Percentiles rank a stretch among this genome's conserved stretches.
Conservation (phyloP, 2,113 vertebrate genomes). For the Archocentrus centrarchus region DNA sequence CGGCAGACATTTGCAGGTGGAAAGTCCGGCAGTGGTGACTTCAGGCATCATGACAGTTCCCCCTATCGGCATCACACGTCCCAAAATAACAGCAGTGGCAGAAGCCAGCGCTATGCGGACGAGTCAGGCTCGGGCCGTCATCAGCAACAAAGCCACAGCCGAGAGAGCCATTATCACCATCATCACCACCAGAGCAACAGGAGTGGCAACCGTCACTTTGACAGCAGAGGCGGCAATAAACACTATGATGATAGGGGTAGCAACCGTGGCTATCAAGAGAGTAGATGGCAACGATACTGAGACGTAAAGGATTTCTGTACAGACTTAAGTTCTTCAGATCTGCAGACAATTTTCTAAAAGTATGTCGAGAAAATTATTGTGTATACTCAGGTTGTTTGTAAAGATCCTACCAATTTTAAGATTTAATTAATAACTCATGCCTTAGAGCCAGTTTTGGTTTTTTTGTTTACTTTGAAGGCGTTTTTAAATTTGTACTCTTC, state of each 20-base stretch:
- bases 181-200: slow-evolving; percentile 34
- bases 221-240: slow-evolving; percentile 42
- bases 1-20: slow-evolving; percentile 38
- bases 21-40: slow-evolving; percentile 33
- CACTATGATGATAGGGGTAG: slow-evolving; percentile 73
- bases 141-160: slow-evolving; percentile 73
- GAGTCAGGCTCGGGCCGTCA: slow-evolving; percentile 72
- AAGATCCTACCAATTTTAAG: slow-evolving; percentile 39
- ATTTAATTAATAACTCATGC: slow-evolving; percentile 44
- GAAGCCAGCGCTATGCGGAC: slow-evolving; percentile 71
- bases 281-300: slow-evolving; percentile 83
- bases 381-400: slow-evolving; percentile 73
- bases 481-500: slow-evolving; percentile 68
- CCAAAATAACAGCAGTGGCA: slow-evolving; percentile 65
- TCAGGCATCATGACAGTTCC: slow-evolving; percentile 75
- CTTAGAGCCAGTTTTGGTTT: slow-evolving; percentile 36
- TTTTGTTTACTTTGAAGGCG: slow-evolving; percentile 63
- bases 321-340: slow-evolving; percentile 33
- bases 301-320: neutral
- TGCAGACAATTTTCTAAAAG: slow-evolving; percentile 17
- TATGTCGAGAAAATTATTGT: slow-evolving; percentile 30
- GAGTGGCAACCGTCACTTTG: slow-evolving; percentile 6
- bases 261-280: slow-evolving; percentile 81
- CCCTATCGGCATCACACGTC: slow-evolving; percentile 66
- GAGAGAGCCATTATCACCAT: slow-evolving; percentile 77